phyloP scores from a whole-genome alignment of 2,797 vertebrate species.

The Melanotaenia boesemani region DNA sequence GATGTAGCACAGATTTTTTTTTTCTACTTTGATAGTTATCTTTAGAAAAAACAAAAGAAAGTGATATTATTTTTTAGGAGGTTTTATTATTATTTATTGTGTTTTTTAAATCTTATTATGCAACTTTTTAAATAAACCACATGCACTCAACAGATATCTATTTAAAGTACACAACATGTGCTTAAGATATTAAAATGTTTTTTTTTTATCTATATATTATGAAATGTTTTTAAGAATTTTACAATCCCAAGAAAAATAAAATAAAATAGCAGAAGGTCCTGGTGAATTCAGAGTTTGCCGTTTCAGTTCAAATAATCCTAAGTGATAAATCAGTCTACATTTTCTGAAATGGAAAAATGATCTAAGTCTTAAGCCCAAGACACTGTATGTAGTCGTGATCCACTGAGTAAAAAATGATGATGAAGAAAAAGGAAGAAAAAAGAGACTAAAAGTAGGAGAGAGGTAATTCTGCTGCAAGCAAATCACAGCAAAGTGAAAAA shows the following conservation, averaged over 20 bases:
- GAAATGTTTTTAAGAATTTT: neutral
- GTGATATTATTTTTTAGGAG: neutral
- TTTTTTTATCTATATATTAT: neutral
- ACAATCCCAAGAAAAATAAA: neutral
- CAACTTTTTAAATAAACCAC: neutral
- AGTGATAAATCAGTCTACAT: slow-evolving; percentile 8
- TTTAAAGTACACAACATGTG: no score
- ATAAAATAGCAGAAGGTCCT: neutral
- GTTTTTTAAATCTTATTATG: neutral
- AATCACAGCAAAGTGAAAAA: slow-evolving; percentile 78
- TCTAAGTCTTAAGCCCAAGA: slow-evolving; percentile 20
- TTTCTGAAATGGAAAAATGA: slow-evolving; percentile 22
- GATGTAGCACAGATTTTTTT: neutral
- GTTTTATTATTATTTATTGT: neutral
- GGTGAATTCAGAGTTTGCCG: neutral
- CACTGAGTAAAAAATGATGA: slow-evolving; percentile 40
- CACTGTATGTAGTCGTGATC: slow-evolving; percentile 11
- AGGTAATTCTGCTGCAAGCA: slow-evolving; percentile 84
- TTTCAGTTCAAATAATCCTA: slow-evolving; percentile 11
- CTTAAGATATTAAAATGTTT: no score
- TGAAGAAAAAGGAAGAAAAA: slow-evolving; percentile 42
- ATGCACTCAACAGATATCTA: neutral
- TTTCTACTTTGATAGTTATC: neutral
- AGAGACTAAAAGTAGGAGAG: slow-evolving; percentile 71
- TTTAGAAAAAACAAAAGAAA: neutral